Evolutionary conservation across 2,113 vertebrate species (phyloP).

Genomic region (Camelus dromedarius): DNA sequence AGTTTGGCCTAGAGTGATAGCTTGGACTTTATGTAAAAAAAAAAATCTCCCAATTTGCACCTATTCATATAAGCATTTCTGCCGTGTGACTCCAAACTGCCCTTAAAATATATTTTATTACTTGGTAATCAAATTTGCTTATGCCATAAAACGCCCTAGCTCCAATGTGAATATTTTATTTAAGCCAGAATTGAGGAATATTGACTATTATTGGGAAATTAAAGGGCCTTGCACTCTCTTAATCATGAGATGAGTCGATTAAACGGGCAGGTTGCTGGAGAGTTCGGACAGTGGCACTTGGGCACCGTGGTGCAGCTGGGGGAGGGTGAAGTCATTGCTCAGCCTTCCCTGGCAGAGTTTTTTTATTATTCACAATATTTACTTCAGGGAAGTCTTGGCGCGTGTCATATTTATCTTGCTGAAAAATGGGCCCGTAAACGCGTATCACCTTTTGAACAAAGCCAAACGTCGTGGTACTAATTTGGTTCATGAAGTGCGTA

Average conservation of each 20-base stretch:
- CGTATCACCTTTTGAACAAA: conserved; percentile 94
- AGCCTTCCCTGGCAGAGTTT: conserved; percentile 91
- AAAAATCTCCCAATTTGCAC: conserved; percentile 51
- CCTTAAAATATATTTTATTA: conserved; percentile 73
- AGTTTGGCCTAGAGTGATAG: background rate
- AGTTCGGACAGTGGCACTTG: conserved; percentile 86
- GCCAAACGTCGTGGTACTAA: conserved; percentile 93
- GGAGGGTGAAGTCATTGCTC: conserved; percentile 94
- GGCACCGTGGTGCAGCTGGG: conserved; percentile 89
- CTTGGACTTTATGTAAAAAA: conserved; percentile 12
- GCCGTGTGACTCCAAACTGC: conserved; percentile 39
- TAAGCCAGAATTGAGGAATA: conserved; percentile 74
- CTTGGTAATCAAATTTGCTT: conserved; percentile 72
- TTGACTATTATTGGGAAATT: conserved; percentile 81
- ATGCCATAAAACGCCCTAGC: conserved; percentile 58
- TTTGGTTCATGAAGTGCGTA: conserved; percentile 97
- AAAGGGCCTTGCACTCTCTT: conserved; percentile 81
- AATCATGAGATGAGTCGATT: conserved; percentile 86
- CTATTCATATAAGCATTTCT: conserved; percentile 34
- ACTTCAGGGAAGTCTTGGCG: conserved; percentile 91
- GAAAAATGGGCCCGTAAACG: conserved; percentile 91
- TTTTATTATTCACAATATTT: conserved; percentile 95
- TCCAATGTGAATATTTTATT: conserved; percentile 56
- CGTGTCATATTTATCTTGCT: conserved; percentile 92
- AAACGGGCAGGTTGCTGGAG: conserved; percentile 88